Evolutionary conservation across 2,888 invertebrate species (phyloP).

Genomic region (Clanis bilineata): DNA sequence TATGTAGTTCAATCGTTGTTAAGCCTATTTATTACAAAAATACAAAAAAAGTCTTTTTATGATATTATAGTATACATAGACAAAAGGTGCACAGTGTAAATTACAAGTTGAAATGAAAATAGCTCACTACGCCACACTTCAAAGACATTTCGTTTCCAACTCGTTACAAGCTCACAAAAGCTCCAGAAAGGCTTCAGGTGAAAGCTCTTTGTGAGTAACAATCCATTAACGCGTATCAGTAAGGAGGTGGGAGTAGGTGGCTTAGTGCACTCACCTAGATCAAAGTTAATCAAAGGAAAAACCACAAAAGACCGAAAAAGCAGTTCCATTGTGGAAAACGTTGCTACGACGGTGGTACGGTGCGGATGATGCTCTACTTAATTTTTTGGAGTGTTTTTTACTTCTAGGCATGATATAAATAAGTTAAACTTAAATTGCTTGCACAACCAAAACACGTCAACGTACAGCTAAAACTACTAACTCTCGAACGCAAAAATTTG

Average conservation of each 20-base stretch:
- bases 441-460: no score
- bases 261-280: conserved; percentile 71
- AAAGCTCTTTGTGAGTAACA: conserved; percentile 44
- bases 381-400: background rate
- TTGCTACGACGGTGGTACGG: conserved; percentile 27
- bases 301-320: conserved; percentile 76
- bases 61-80: no score
- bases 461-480: no score
- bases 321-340: conserved; percentile 71
- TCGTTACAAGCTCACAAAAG: conserved; percentile 14
- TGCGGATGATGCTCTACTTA: conserved; percentile 49
- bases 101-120: no score
- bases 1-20: no score
- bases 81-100: no score
- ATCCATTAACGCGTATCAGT: conserved; percentile 61
- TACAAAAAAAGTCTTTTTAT: background rate
- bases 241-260: conserved; percentile 14
- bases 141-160: background rate
- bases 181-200: conserved; percentile 21
- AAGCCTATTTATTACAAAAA: no score
- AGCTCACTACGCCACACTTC: background rate
- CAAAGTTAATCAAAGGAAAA: conserved; percentile 81
- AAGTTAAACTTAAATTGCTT: no score
- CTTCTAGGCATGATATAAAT: no score
- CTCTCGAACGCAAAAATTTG: no score